phyloP scores from a whole-genome alignment of 92 coral and sea anemone genomes.

The Blastomussa wellsi region DNA sequence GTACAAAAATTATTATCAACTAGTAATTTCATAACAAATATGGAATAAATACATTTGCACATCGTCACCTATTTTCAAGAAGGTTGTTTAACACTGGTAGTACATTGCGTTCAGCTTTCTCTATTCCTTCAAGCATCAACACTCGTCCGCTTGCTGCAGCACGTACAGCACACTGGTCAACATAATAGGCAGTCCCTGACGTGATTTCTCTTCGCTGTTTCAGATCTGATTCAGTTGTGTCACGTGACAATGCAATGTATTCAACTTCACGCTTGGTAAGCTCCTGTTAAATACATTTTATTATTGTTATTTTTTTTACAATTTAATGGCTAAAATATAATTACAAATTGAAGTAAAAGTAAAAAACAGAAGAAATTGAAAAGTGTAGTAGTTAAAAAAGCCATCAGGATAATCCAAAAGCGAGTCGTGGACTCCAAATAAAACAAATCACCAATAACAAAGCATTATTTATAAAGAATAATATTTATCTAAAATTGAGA shows the following conservation, averaged over 20 bases:
- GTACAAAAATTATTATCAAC: no score
- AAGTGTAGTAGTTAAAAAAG: no score
- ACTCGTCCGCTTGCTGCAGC: conserved; percentile 94
- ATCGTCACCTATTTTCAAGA: conserved; percentile 79
- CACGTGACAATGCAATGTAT: conserved; percentile 91
- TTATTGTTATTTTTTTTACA: no score
- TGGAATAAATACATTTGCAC: background rate
- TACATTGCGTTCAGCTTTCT: conserved; percentile 97
- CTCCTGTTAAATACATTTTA: conserved; percentile 72
- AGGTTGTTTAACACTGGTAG: conserved; percentile 95
- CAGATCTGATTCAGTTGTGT: conserved; percentile 95
- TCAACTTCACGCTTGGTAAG: conserved; percentile 93
- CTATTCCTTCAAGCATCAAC: conserved; percentile 93
- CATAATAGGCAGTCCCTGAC: conserved; percentile 82
- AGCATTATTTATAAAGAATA: no score
- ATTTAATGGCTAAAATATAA: no score
- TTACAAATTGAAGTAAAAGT: background rate
- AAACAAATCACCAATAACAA: no score
- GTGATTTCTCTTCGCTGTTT: conserved; percentile 95
- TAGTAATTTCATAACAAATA: no score
- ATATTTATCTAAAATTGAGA: no score
- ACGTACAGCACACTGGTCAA: conserved; percentile 97
- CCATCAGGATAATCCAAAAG: no score
- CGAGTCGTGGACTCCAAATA: no score
- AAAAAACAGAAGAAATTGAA: no score